Conservation (phyloP, 1,140 invertebrate genomes). For the Sitodiplosis mosellana region DNA sequence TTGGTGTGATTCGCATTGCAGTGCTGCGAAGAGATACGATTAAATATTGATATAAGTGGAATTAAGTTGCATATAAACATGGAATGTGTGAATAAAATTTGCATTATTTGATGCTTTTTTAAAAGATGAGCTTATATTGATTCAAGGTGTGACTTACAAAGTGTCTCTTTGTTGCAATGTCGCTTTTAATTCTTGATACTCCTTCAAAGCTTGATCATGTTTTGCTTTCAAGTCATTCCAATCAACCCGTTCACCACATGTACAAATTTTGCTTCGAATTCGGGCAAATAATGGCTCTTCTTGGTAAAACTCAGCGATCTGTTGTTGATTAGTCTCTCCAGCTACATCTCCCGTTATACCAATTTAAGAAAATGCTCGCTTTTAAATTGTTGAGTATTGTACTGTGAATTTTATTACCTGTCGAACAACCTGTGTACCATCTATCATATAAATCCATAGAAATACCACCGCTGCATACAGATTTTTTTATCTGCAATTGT, state of each 20-base stretch:
- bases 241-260: conserved; percentile 15
- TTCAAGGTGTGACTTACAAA: conserved; percentile 10
- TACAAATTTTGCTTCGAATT: conserved; percentile 14
- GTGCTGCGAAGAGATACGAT: conserved; percentile 9
- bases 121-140: no score
- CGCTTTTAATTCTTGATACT: conserved; percentile 6
- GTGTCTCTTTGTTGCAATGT: conserved; percentile 9
- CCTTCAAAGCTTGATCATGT: conserved; percentile 10
- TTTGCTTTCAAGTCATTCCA: conserved; percentile 10
- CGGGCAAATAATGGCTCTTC: conserved; percentile 12
- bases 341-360: conserved; percentile 13
- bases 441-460: conserved; percentile 5
- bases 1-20: conserved; percentile 14
- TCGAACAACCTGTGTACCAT: no score
- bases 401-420: no score
- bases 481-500: conserved; percentile 9
- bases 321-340: conserved; percentile 8
- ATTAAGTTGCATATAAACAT: no score
- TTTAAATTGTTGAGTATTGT: no score
- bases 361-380: no score
- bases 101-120: no score
- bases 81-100: no score
- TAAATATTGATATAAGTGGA: neutral
- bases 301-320: conserved; percentile 12
- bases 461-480: conserved; percentile 11